A percentile compares a stretch with the other conserved stretches of the same genome.
Conservation (phyloP, 2,797 vertebrate genomes). For the Rhabdophis nuchalis region DNA sequence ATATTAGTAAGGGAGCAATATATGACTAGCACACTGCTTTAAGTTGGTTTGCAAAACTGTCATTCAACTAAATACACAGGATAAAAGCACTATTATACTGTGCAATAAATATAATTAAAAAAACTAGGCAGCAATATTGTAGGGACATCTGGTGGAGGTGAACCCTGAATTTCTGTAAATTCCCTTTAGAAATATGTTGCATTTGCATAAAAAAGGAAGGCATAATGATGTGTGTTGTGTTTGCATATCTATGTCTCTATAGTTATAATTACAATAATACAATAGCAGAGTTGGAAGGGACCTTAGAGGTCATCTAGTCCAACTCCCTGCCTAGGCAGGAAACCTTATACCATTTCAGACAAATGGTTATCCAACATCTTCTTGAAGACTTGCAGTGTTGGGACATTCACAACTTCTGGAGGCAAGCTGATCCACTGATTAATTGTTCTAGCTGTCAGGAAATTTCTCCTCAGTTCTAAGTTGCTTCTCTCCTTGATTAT, state of each 20-base stretch:
- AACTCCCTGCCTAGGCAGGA: too few relatives aligned
- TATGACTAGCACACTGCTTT: neutral
- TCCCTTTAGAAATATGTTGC: neutral
- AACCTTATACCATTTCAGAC: too few relatives aligned
- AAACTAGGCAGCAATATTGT: neutral
- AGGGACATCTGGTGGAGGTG: neutral
- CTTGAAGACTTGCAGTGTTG: too few relatives aligned
- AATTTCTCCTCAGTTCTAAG: too few relatives aligned
- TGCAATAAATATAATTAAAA: neutral
- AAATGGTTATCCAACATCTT: too few relatives aligned
- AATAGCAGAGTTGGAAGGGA: too few relatives aligned
- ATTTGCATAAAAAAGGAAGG: neutral
- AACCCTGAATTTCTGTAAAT: neutral
- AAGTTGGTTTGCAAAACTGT: neutral
- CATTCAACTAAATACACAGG: neutral
- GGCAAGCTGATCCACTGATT: too few relatives aligned
- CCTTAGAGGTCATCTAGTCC: too few relatives aligned
- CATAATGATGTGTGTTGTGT: neutral
- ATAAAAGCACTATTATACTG: too few relatives aligned
- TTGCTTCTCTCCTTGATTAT: too few relatives aligned
- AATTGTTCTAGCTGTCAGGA: too few relatives aligned
- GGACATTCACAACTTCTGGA: too few relatives aligned
- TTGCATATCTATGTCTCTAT: neutral
- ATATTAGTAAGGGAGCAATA: neutral
- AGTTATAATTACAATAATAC: neutral